Base-by-base conservation (phyloP, 92 coral and sea anemone species). In the Scolanthus callimorphus region DNA sequence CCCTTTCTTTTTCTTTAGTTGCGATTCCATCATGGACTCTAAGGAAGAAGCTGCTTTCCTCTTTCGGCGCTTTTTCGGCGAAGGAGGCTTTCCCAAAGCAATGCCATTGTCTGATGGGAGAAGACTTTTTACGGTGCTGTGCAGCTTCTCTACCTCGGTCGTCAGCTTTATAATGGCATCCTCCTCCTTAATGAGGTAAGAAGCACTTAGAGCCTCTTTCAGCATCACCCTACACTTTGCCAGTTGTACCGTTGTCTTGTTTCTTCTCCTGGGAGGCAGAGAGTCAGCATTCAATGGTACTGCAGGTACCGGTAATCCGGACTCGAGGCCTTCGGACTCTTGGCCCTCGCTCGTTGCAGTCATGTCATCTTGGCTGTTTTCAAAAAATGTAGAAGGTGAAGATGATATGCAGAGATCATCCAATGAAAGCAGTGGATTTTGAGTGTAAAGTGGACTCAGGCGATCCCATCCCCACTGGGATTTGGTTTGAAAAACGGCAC, bases 391-490 rank as follows among this genome's bases (percentile, higher is more conserved):
- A n/a, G n/a, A n/a, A n/a, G n/a, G n/a, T n/a, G n/a, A n/a, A n/a
- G n/a, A n/a, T 3, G 28, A 21, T 23, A 53, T n/a, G 12, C 28
- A 22, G 4, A 10, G 3, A n/a, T 53, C 59, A 23, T 53, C 59
- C 13, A 53, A 31, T 3, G 29, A 9, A 27, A 53, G 25, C 11
- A 53, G 59, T 12, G 59, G 59, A 24, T 53, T 53, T 10, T 11
- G 2, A 3, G 38, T 10, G 59, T 53, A 53, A 8, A 3, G 3
- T 3, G 3, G 4, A 6, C 38, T 9, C 38, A 53, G 30, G 10
- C 25, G 37, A 10, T 53, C 59, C 83, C 83, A 82, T 2, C 60
- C 53, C n/a, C n/a, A n/a, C n/a, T n/a, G n/a, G n/a, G n/a, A n/a
- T n/a, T n/a, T n/a, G n/a, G n/a, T n/a, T n/a, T n/a, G n/a, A n/a